Evolutionary conservation across 2,797 vertebrate species (phyloP), one percentile per base, ranked within the genome.

Genomic region (Xiphophorus birchmanni): DNA sequence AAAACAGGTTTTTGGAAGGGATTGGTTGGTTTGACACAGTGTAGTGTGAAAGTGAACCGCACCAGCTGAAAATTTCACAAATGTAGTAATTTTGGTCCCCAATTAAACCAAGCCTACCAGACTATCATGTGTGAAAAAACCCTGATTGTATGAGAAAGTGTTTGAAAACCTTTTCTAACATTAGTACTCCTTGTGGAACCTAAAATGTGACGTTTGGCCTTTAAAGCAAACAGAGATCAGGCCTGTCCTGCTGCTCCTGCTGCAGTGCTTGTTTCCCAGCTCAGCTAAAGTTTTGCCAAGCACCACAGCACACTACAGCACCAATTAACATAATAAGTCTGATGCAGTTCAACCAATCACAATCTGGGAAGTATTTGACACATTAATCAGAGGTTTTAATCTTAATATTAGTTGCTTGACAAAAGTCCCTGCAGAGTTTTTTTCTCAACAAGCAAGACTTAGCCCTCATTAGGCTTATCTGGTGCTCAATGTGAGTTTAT

Each of bases 171-270:
- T 37, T 17, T 74, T 29, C 47, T 74, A 5, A 73, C 45, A 73
- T 18, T 21, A 44, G 17, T 32, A 45, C 4, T 23, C 17, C 8
- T 47, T 10, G 63, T 76, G 79, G 76, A 67, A 40, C 35, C 18
- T 67, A 40, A 67, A 40, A 18, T 35, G 63, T 35, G 63, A 63
- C 73, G 75, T 75, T 23, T 37, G 23, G 26, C 60, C 82, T 78
- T 81, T 26, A 50, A 44, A 13, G 35, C 75, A 83, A 71, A 45
- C 65, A 69, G 65, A 13, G 50, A 82, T 79, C 71, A 32, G 74
- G 11, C 58, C 69, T 58, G 77, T 86, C 76, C 81, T 93, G 91
- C 90, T 54, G 13, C 56, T 83, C 85, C 56, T 82, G 85, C 90
- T 81, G 90, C 90, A 87, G 82, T 11, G 15, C 44, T 84, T 69